Base-by-base conservation (phyloP, 2,888 invertebrate species). In the Hyposoter dolosus region DNA sequence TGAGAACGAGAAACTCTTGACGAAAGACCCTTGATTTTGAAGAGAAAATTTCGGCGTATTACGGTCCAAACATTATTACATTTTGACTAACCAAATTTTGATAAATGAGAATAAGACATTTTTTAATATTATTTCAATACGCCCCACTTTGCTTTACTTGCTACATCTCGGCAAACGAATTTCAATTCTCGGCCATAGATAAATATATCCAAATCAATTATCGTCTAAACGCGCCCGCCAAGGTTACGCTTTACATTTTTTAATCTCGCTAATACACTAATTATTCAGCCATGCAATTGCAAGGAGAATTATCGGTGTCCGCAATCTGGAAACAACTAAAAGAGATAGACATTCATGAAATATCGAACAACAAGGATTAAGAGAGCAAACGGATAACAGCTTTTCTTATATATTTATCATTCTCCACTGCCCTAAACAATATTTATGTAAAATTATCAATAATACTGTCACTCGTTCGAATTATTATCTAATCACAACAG, bases 251-350 rank as follows among this genome's bases (percentile, higher is more conserved):
- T 10, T 0, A 28, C 32, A 23, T 47, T 47, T 28, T 65, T 47
- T 32, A 63, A 63, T 72, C 72, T 68, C 69, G 74, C 78, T 74
- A 56, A 60, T n/a, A 68, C 40, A 56, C 56, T 35, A 66, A 76
- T 50, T 56, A 71, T 50, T 43, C 81, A 68, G 66, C 82, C 60
- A 77, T 56, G 19, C 60, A 60, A 50, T 72, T 12, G 65, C 78
- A 85, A 85, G 78, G 84, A 85, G 78, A 85, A 85, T 85, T 82
- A 85, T 85, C 84, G 74, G 28, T 74, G 81, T 75, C 56, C 28
- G 81, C 75, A 79, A 56, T 72, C 65, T 45, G 45, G 15, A 74
- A 68, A 32, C 3, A 68, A 40, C n/a, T 28, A 32, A n/a, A 74
- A 10, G 3, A 69, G 47, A 47, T 17, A 10, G 23, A 15, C 12